phyloP scores from a whole-genome alignment of 2,888 invertebrate genomes.

The Plebejus melissa region DNA sequence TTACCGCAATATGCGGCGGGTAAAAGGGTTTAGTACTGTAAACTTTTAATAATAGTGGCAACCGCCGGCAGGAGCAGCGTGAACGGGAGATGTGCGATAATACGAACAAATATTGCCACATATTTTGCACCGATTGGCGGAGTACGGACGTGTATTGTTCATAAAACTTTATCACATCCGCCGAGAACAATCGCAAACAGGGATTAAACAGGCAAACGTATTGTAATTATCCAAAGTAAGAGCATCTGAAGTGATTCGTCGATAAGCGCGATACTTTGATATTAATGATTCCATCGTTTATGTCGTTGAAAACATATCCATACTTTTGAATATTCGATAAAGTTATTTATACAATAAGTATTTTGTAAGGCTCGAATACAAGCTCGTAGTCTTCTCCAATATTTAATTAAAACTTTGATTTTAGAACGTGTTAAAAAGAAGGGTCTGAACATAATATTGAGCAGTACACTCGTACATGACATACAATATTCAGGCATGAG shows the following conservation, averaged over 20 bases:
- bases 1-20: constrained; percentile 61
- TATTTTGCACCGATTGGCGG: neutral
- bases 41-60: constrained; percentile 18
- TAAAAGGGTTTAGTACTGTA: constrained; percentile 31
- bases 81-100: neutral
- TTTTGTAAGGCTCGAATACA: neutral
- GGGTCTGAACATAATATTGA: neutral
- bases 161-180: neutral
- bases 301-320: neutral
- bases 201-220: constrained; percentile 3
- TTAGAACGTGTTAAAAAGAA: neutral
- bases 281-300: neutral
- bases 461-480: constrained; percentile 6
- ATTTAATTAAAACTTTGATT: neutral
- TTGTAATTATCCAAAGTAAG: neutral
- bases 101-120: constrained; percentile 3
- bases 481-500: constrained; percentile 20
- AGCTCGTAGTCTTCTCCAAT: neutral
- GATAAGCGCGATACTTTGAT: neutral
- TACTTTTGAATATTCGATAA: neutral
- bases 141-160: neutral
- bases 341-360: neutral
- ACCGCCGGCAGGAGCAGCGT: neutral
- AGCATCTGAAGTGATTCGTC: neutral
- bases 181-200: neutral